Conservation (phyloP, 2,888 invertebrate genomes). For the Trachelus stipa region DNA sequence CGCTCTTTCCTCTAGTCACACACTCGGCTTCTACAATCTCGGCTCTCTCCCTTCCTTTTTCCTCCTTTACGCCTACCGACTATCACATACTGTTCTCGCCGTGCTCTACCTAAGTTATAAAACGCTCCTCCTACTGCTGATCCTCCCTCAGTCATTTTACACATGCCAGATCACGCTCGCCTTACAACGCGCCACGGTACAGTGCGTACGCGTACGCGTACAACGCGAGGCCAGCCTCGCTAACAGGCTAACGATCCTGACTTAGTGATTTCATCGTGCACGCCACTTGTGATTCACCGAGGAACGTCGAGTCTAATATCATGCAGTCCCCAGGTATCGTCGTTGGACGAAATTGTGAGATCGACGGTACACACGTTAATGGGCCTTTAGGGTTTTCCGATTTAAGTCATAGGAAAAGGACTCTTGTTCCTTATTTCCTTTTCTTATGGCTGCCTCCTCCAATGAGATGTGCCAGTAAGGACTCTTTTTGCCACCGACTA, state of each 20-base stretch:
- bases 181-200: conserved; percentile 40
- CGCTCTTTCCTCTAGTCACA: conserved; percentile 4
- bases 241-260: conserved; percentile 20
- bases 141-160: not conserved
- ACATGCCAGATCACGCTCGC: not conserved
- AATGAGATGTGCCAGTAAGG: not conserved
- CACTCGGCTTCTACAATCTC: not conserved
- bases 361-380: not conserved
- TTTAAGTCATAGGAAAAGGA: not conserved
- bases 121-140: not conserved
- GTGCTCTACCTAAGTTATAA: not conserved
- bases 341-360: not conserved
- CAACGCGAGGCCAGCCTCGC: not conserved
- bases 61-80: not conserved
- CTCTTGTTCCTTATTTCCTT: not conserved
- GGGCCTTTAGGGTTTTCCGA: not conserved
- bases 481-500: not conserved
- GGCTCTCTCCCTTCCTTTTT: not conserved
- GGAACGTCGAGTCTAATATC: not conserved
- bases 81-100: not conserved
- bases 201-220: conserved; percentile 41
- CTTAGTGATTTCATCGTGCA: conserved; percentile 12
- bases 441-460: too few species aligned
- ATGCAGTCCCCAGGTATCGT: not conserved
- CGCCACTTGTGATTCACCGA: not conserved